Conservation (phyloP, 2,113 vertebrate species). For the Bufo gargarizans region DNA sequence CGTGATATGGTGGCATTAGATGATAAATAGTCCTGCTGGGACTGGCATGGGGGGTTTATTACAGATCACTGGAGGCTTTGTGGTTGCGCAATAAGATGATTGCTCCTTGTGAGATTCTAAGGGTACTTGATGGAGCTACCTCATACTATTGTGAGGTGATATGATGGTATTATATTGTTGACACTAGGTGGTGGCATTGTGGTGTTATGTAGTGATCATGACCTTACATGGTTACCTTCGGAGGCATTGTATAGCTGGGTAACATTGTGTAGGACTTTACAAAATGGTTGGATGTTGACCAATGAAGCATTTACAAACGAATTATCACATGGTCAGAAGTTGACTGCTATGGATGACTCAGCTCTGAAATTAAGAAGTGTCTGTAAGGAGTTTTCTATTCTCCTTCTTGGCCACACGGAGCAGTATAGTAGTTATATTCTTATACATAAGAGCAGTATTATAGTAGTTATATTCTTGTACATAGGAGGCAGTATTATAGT, state of each 20-base stretch:
- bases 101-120: no score
- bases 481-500: background rate
- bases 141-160: background rate
- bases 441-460: background rate
- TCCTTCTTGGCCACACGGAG: background rate
- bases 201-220: background rate
- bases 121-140: no score
- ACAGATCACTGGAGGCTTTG: background rate
- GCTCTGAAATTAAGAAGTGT: no score
- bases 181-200: no score
- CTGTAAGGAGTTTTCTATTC: no score
- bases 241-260: background rate
- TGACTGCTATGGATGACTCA: no score
- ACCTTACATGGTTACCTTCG: background rate
- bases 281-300: no score
- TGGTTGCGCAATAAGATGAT: background rate
- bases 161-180: background rate
- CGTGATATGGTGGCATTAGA: no score
- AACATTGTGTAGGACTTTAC: no score
- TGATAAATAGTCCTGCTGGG: no score
- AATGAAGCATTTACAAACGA: no score
- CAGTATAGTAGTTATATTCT: conserved; percentile 3
- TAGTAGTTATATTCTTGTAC: background rate
- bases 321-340: no score
- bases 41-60: background rate